Evolutionary conservation across 2,888 invertebrate genomes (phyloP).

Genomic region (Epistrophella euchroma): DNA sequence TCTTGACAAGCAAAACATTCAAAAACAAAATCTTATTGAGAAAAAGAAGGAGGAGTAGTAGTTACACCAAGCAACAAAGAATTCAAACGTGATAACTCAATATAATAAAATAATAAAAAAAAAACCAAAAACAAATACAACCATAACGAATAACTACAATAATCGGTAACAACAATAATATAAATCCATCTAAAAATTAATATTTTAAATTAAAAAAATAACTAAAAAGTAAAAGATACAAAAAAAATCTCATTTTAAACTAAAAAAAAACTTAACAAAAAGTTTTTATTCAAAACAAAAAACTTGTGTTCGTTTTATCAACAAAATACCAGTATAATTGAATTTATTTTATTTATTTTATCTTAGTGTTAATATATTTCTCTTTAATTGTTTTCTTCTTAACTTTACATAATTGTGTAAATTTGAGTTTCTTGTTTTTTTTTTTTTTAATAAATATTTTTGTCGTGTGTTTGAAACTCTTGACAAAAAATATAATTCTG

Average conservation of each 20-base stretch:
- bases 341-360: slow-evolving; percentile 69
- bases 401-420: slow-evolving; percentile 44
- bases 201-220: slow-evolving; percentile 57
- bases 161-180: slow-evolving; percentile 73
- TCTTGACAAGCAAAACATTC: slow-evolving; percentile 58
- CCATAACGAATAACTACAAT: slow-evolving; percentile 75
- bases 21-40: slow-evolving; percentile 40
- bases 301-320: slow-evolving; percentile 71
- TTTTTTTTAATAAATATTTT: slow-evolving; percentile 7
- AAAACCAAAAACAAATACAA: slow-evolving; percentile 69
- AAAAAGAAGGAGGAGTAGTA: slow-evolving; percentile 52
- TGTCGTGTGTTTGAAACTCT: slow-evolving; percentile 56
- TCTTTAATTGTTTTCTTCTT: slow-evolving; percentile 43
- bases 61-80: slow-evolving; percentile 72
- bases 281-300: slow-evolving; percentile 42
- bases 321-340: slow-evolving; percentile 70
- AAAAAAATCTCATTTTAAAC: slow-evolving; percentile 65
- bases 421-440: slow-evolving; percentile 47
- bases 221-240: slow-evolving; percentile 37
- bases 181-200: slow-evolving; percentile 60
- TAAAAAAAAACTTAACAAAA: slow-evolving; percentile 40
- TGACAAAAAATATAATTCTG: slow-evolving; percentile 58
- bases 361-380: slow-evolving; percentile 56
- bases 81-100: slow-evolving; percentile 70
- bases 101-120: slow-evolving; percentile 30